phyloP scores from a whole-genome alignment of 2,888 invertebrate genomes.

The Neoascia interrupta region DNA sequence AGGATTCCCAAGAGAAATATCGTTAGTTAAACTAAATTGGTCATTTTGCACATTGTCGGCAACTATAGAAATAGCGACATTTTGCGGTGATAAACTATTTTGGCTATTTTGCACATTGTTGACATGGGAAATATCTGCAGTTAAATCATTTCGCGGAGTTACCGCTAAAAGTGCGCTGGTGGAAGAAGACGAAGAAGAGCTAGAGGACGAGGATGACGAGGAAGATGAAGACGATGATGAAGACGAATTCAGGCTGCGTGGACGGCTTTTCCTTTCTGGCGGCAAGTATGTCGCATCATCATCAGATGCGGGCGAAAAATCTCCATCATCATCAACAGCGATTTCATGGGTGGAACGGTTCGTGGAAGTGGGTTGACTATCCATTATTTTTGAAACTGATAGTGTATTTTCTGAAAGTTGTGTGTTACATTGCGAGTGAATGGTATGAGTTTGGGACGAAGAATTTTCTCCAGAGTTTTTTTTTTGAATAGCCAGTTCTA shows the following conservation, averaged over 20 bases:
- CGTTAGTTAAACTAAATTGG: not conserved
- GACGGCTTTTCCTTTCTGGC: constrained; percentile 8
- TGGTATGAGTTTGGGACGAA: constrained; percentile 9
- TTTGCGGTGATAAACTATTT: not conserved
- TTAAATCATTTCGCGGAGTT: not conserved
- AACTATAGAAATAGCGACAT: constrained; percentile 1
- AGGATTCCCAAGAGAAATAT: constrained; percentile 1
- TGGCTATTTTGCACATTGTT: not conserved
- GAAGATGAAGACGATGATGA: not conserved
- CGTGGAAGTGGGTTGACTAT: constrained; percentile 12
- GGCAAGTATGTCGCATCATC: constrained; percentile 8
- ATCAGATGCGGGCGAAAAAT: constrained; percentile 18
- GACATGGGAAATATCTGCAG: not conserved
- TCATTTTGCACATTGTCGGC: constrained; percentile 4
- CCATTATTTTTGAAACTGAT: constrained; percentile 9
- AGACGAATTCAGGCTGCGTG: not conserved
- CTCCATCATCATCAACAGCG: constrained; percentile 17
- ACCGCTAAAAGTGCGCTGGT: too few species aligned
- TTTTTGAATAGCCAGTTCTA: constrained; percentile 8
- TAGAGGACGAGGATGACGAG: not conserved
- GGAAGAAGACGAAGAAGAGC: too few species aligned
- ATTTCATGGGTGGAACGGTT: constrained; percentile 6
- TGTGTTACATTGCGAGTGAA: constrained; percentile 6
- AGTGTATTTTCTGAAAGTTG: constrained; percentile 9
- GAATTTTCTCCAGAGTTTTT: constrained; percentile 2